phyloP scores from a whole-genome alignment of 1,140 invertebrate species.

The Cydia pomonella region DNA sequence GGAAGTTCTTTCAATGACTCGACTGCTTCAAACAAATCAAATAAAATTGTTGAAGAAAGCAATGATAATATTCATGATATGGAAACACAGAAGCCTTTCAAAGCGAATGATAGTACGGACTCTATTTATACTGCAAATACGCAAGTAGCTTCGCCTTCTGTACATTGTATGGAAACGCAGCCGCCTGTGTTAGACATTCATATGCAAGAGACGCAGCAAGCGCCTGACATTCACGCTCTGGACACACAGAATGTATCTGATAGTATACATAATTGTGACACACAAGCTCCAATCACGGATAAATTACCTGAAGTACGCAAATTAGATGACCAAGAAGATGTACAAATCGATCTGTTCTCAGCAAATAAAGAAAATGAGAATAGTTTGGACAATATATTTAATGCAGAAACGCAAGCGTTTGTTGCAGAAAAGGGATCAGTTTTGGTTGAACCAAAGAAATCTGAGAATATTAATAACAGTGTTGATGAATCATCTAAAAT shows the following conservation, averaged over 20 bases:
- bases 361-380: constrained; percentile 56
- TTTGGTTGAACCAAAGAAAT: constrained; percentile 16
- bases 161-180: constrained; percentile 55
- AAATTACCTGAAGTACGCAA: constrained; percentile 54
- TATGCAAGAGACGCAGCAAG: not conserved
- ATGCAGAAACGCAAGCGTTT: constrained; percentile 43
- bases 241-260: constrained; percentile 18
- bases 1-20: constrained; percentile 43
- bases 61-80: constrained; percentile 56
- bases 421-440: constrained; percentile 48
- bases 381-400: constrained; percentile 46
- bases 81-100: constrained; percentile 38
- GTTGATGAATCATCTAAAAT: constrained; percentile 37
- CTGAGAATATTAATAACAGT: constrained; percentile 33
- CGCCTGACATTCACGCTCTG: not conserved
- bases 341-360: constrained; percentile 51
- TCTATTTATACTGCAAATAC: constrained; percentile 44
- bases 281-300: constrained; percentile 35
- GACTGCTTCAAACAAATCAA: constrained; percentile 35
- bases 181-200: constrained; percentile 36
- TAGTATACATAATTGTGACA: constrained; percentile 30
- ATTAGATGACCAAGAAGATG: constrained; percentile 49
- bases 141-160: constrained; percentile 40
- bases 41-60: constrained; percentile 22
- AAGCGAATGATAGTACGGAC: constrained; percentile 35